phyloP scores from a whole-genome alignment of 2,888 invertebrate genomes.

The Aphidoletes aphidimyza region DNA sequence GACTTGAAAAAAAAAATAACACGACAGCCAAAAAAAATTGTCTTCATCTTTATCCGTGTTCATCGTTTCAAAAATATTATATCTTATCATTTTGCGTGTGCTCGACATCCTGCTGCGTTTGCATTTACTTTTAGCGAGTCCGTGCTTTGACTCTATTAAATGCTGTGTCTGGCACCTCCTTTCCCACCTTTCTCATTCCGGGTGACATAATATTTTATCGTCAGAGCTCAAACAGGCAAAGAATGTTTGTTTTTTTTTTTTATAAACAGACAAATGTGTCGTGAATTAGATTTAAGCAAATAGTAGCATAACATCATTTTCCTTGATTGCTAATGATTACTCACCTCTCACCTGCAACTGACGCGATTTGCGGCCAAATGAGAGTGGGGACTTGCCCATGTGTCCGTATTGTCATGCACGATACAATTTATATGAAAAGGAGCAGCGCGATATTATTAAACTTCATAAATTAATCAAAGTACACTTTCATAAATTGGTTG shows the following conservation, averaged over 20 bases:
- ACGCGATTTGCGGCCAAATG: not conserved
- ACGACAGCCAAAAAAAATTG: not conserved
- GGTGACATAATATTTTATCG: slow-evolving; percentile 22
- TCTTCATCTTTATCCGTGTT: slow-evolving; percentile 35
- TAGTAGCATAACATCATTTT: not conserved
- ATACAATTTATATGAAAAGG: not conserved
- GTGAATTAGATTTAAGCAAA: not conserved
- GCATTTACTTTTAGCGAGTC: not conserved
- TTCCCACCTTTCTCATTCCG: not conserved
- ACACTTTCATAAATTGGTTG: slow-evolving; percentile 21
- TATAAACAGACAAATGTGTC: not conserved
- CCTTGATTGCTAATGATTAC: not conserved
- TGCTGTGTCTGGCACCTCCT: not conserved
- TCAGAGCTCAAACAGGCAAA: not conserved
- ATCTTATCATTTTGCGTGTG: slow-evolving; percentile 41
- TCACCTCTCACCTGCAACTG: not conserved
- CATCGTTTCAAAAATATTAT: not conserved
- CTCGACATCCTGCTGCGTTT: slow-evolving; percentile 19
- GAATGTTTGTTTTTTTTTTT: slow-evolving; percentile 16
- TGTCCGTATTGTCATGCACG: not conserved
- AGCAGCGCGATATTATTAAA: slow-evolving; percentile 21
- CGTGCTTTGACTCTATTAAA: not conserved
- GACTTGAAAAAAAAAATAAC: not conserved
- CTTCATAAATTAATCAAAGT: slow-evolving; percentile 45
- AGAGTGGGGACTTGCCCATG: not conserved